Base-by-base conservation (phyloP, 2,113 vertebrate species). In the Perognathus longimembris region DNA sequence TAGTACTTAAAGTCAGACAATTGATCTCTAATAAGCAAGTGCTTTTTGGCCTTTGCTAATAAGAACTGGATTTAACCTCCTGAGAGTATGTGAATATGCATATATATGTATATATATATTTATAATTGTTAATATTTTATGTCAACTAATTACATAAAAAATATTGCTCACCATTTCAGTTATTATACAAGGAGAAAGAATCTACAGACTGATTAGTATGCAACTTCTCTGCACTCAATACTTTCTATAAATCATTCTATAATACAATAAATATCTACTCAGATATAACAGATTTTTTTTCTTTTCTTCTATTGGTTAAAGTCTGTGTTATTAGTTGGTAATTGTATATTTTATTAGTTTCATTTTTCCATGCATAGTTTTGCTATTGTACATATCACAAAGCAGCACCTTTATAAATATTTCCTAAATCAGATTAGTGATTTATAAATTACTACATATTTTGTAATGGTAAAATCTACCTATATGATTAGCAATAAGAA, bases 51-150 rank as follows among this genome's bases (percentile, higher is more conserved):
- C 6, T 54, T 75, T 75, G 15, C 7, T 36, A 81, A 74, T 42
- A 87, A 54, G 24, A 64, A 28, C 1, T 36, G 26, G 69, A 64
- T 85, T 82, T 30, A 40, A 67, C 0, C 12, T 85, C 85, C 84
- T 70, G 59, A 76, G 2, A 78, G 2, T 54, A 71, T 80, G 40
- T 76, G 6, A 75, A 75, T 0, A 34, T 70, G 67, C 7, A 38
- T 86, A 82, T 75, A n/a, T n/a, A n/a, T n/a, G n/a, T n/a, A n/a
- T 82, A 45, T 2, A 82, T 78, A 54, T 73, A 81, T 77, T 82
- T 77, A 1, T 50, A 11, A 83, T 74, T 90, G 18, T 61, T 67
- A 74, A 75, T 83, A 92, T 79, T 94, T 79, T 92, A 88, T 85
- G 90, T 95, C 17, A 85, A 42, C 38, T 75, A 88, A 74, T 67